Evolutionary conservation across 1,140 invertebrate genomes (phyloP), one percentile per base, ranked within the genome.

Genomic region (Platyscapa corneri): DNA sequence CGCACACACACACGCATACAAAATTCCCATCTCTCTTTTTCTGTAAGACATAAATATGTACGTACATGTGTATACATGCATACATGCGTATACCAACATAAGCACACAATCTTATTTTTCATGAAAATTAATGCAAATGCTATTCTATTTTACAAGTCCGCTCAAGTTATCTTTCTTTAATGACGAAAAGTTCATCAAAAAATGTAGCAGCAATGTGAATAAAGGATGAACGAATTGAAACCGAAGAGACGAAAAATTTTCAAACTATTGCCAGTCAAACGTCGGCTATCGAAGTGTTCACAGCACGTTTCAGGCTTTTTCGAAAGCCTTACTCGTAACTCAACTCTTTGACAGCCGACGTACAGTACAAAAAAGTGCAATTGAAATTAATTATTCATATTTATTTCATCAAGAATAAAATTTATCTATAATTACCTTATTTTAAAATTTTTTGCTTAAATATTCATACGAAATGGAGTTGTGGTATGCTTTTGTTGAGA

Each of bases 221-320:
- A 42, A 72, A 74, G 70, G 23, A 49, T 32, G 32, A 53, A n/a
- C 10, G 20, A 64, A 82, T 18, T 30, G n/a, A 84, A 84, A 60
- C 10, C 78, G 42, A 64, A 49, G 72, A 67, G 37, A 37, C 32
- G 64, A 86, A 76, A 77, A 82, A 27, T 67, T 76, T 82, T 77
- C 56, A 82, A 32, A 23, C 72, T 46, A 86, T 82, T 65, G 53
- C 32, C 82, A 86, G 82, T 86, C 77, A 76, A 60, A 49, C 75
- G 27, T 74, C 42, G 32, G 78, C 64, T 64, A 86, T 34, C 78
- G 84, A 79, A 46, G 18, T 56, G 65, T 42, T 46, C 37, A 60
- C 53, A 76, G 27, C 34, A 37, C 67, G 37, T 37, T 70, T 70
- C 16, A 70, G 34, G 34, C 67, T 70, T 70, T 70, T 74, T 74